Base-by-base conservation (phyloP, 2,888 invertebrate genomes). In the Sicus ferrugineus region DNA sequence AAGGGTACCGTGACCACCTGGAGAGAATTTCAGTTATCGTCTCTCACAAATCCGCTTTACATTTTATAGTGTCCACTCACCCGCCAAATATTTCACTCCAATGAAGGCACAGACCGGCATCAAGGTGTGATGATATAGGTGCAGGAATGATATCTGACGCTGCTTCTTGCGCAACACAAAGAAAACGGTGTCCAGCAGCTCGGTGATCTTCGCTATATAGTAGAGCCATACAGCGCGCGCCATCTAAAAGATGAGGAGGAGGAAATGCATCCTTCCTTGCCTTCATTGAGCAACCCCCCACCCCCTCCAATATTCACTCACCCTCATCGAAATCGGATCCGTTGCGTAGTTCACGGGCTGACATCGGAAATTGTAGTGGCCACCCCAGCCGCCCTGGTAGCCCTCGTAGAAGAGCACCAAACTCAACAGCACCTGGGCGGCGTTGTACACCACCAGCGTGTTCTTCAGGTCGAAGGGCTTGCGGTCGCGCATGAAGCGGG, bases 1-100 rank as follows among this genome's bases (percentile, higher is more conserved):
- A 0, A 96, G 89, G 0, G 96, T 93, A 19, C 92, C 93, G 81
- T 96, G 96, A 30, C 95, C 96, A 82, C 94, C 93, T 91, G 86
- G 74, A 85, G 89, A 23, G 34, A 7, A 7, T 34, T 34, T 34
- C 34, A 34, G 34, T 34, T 34, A 34, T 34, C 11, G 5, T 11
- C 5, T 34, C 11, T 11, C 11, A 7, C 11, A 7, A 34, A 34
- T 5, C 5, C 6, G 11, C 11, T 19, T 23, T 23, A 21, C 23
- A 21, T 52, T 19, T n/a, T n/a, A 26, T 21, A 26, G 19, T 7
- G 7, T 54, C 3, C 46, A 73, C 75, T 77, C 80, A 88, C 89
- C 89, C 82, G 91, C 89, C 50, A 91, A 83, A 86, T 90, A 93
- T 85, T 92, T 93, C 0, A 89, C 87, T 0, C 85, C 94, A 91